These are phyloP conservation scores for Bruchidius siliquastri DNA, from an alignment of 2,888 invertebrate genomes.

Conservation along the genomic window DNA sequence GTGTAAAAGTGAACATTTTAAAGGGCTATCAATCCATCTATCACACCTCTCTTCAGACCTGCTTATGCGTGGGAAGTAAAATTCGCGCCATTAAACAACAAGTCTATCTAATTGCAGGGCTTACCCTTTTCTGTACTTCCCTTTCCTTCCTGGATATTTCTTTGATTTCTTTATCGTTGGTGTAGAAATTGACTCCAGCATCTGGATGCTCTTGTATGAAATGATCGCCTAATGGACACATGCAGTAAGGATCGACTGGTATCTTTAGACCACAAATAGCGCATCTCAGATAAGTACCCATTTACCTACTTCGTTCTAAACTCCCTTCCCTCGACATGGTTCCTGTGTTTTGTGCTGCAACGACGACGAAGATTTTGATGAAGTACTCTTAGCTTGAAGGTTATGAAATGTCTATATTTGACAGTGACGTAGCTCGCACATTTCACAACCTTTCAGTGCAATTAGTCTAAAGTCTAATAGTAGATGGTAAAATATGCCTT, in stretches of 20 bases:
- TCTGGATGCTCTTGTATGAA: constrained; percentile 36
- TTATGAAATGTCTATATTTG: not conserved
- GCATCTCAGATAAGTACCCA: constrained; percentile 23
- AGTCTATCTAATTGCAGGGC: not conserved
- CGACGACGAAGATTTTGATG: not conserved
- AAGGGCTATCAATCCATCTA: too few species aligned
- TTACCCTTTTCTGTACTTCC: constrained; percentile 1
- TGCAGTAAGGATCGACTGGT: constrained; percentile 28
- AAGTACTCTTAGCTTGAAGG: not conserved
- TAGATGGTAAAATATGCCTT: too few species aligned
- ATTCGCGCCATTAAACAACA: too few species aligned
- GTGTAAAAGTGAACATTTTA: too few species aligned
- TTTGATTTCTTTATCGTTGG: constrained; percentile 13
- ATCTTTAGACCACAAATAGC: constrained; percentile 37
- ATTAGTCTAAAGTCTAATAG: too few species aligned
- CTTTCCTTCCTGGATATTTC: not conserved
- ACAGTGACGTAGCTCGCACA: not conserved
- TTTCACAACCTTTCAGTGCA: too few species aligned
- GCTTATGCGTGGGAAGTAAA: too few species aligned
- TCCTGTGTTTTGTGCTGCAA: not conserved
- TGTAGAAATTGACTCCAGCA: constrained; percentile 34
- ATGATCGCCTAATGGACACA: constrained; percentile 35
- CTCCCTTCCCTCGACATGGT: not conserved
- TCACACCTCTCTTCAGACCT: too few species aligned
- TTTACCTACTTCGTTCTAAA: not conserved